Base-by-base conservation (phyloP, 2,888 invertebrate genomes). In the Polydrusus tereticollis region DNA sequence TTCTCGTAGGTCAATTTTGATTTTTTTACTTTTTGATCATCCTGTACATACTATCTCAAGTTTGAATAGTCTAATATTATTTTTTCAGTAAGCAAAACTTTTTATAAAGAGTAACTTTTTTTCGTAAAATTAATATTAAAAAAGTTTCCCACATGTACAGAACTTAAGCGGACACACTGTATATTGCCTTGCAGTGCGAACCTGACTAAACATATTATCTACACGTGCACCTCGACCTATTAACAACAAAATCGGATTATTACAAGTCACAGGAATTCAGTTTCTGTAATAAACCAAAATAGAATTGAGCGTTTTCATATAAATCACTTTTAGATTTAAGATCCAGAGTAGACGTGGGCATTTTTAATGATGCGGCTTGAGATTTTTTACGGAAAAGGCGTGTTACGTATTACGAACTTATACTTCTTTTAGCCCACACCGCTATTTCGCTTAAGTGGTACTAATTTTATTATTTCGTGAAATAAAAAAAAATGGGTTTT, bases 241-340 rank as follows among this genome's bases (percentile, higher is more conserved):
- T 43, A 43, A 14, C 38, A 59, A 41, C 43, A 38, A 59, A 38
- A 16, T 23, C 14, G 43, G 18, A 57, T 52, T 57, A 59, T 62
- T 45, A 62, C 47, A 47, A 29, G 43, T 18, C 33, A 10, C 12
- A 47, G 62, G 62, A 62, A 62, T 62, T 38, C 23, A 23, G 41
- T 59, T 62, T 43, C 45, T 62, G 62, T 62, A 47, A 47, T 47
- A 43, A 43, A 47, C 62, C 4, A 12, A 62, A 62, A 62, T 62
- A 62, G 62, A 62, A 62, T 62, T 62, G 29, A 33, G 59, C 23
- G 43, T 21, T 59, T 59, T 64, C 64, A 52, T 52, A 64, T 52
- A 64, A 64, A 64, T 64, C 55, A 64, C 23, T 64, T 64, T 64
- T 55, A 63, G 50, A 36, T 63, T 33, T 50, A 29, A 52, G 41